Evolutionary conservation across 2,888 invertebrate species (phyloP).

Genomic region (Theretra japonica): DNA sequence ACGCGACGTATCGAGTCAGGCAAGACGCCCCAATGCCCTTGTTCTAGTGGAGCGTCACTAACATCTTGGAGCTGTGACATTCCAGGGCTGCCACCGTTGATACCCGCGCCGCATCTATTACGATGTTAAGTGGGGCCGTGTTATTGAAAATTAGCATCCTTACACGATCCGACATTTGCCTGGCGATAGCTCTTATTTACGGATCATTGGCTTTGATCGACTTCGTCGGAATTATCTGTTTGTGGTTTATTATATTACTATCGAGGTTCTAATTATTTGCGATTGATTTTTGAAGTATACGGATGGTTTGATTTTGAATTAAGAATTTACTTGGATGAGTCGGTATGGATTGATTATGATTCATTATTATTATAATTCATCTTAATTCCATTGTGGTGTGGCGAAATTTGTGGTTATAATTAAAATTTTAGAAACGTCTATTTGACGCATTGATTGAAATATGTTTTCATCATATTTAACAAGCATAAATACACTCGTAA

Average conservation of each 20-base stretch:
- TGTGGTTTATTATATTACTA: not conserved
- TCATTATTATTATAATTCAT: too few species aligned
- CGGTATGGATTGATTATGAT: too few species aligned
- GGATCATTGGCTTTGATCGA: not conserved
- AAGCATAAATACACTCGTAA: too few species aligned
- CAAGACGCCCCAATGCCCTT: not conserved
- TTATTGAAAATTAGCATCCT: constrained; percentile 6
- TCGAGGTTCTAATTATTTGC: not conserved
- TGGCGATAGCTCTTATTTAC: not conserved
- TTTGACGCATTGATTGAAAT: too few species aligned
- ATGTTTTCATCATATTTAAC: too few species aligned
- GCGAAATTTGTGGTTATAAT: too few species aligned
- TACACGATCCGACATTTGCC: constrained; percentile 4
- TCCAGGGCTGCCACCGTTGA: constrained; percentile 3
- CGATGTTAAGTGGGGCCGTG: not conserved
- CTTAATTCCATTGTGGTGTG: too few species aligned
- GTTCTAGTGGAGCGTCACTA: constrained; percentile 21
- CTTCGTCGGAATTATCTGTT: not conserved
- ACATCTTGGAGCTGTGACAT: constrained; percentile 11
- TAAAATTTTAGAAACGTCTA: too few species aligned
- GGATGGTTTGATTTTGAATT: too few species aligned
- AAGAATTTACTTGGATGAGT: too few species aligned
- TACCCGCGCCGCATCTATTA: not conserved
- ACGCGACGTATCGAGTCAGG: not conserved
- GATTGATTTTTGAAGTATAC: not conserved